Evolutionary conservation across 1,140 invertebrate species (phyloP).

Genomic region (Papilio dardanus): DNA sequence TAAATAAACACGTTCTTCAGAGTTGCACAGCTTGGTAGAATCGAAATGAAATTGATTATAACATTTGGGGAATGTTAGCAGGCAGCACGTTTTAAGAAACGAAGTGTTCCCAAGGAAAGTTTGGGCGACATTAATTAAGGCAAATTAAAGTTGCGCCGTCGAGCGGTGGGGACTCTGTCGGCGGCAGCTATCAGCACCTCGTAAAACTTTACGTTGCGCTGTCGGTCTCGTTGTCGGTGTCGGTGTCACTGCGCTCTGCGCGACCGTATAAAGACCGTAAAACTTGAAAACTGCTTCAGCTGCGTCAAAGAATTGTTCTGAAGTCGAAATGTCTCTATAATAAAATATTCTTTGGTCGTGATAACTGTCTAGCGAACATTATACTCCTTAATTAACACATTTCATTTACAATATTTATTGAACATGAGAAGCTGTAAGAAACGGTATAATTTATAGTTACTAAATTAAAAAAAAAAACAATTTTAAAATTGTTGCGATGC

Average conservation of each 20-base stretch:
- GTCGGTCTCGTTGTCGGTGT: neutral
- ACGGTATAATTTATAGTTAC: too few relatives aligned
- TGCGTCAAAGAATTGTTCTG: neutral
- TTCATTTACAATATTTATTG: too few relatives aligned
- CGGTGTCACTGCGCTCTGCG: neutral
- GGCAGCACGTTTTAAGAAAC: neutral
- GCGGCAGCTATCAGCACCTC: neutral
- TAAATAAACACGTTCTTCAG: neutral
- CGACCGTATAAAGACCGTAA: neutral
- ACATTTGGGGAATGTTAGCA: neutral
- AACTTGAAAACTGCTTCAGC: constrained; percentile 6
- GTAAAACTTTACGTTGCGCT: constrained; percentile 7
- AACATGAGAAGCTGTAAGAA: too few relatives aligned
- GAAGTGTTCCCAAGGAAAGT: neutral
- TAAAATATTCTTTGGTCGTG: neutral
- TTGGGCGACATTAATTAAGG: constrained; percentile 19
- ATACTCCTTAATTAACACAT: too few relatives aligned
- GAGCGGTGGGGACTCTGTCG: neutral
- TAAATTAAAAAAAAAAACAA: too few relatives aligned
- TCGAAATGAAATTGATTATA: neutral
- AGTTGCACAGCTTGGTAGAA: neutral
- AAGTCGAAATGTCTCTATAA: neutral
- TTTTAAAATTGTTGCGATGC: too few relatives aligned
- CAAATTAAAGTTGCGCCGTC: constrained; percentile 7
- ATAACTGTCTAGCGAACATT: neutral